Conservation (phyloP, 2,888 invertebrate species). For the Alsophila aescularia region DNA sequence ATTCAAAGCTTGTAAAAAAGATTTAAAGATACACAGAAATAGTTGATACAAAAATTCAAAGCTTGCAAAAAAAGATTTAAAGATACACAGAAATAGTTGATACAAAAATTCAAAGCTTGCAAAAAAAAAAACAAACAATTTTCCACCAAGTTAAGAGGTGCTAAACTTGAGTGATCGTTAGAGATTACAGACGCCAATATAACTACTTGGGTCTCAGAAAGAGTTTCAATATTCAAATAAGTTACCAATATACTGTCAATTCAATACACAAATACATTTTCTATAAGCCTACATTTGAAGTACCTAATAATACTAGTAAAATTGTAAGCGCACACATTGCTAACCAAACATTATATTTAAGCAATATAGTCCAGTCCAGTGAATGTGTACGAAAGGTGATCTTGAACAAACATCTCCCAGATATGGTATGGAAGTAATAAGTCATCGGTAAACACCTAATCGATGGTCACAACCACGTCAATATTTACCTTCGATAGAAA, state of each 20-base stretch:
- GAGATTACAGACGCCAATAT: too few species aligned
- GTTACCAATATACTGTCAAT: constrained; percentile 9
- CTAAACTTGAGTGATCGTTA: too few species aligned
- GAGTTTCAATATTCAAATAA: constrained; percentile 8
- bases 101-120: too few species aligned
- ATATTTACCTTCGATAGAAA: constrained; percentile 59
- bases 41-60: too few species aligned
- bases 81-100: too few species aligned
- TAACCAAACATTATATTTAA: constrained; percentile 32
- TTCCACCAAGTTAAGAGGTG: too few species aligned
- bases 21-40: too few species aligned
- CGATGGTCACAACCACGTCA: constrained; percentile 47
- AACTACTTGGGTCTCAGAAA: neutral
- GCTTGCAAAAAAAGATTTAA: too few species aligned
- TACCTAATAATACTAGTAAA: constrained; percentile 30
- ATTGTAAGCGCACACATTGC: constrained; percentile 41
- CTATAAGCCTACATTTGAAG: constrained; percentile 35
- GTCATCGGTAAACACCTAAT: constrained; percentile 57
- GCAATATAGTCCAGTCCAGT: constrained; percentile 33
- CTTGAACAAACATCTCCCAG: constrained; percentile 49
- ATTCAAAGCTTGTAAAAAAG: too few species aligned
- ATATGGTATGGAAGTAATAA: constrained; percentile 54
- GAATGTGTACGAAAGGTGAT: constrained; percentile 42
- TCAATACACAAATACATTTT: constrained; percentile 12
- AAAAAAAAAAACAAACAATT: too few species aligned